A percentile compares a stretch with the other conserved stretches of the same genome.
phyloP scores from a whole-genome alignment of 2,797 vertebrate genomes.

The Scleropages formosus region DNA sequence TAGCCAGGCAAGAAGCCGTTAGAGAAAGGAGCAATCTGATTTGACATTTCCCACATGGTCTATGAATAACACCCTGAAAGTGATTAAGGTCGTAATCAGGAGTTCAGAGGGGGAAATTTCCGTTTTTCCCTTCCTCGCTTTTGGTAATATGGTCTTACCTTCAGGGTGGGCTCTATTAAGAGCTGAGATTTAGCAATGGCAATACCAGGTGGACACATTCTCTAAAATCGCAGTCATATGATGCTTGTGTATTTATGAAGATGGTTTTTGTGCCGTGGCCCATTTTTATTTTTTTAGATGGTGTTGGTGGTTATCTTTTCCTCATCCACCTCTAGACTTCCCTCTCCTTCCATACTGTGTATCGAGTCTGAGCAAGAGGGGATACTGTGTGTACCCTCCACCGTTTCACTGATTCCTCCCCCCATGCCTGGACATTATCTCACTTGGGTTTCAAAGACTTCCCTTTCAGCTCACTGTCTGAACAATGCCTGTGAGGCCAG shows the following conservation, averaged over 20 bases:
- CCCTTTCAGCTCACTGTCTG: constrained; percentile 72
- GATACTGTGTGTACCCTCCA: constrained; percentile 45
- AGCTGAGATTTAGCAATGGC: neutral
- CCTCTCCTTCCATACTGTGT: constrained; percentile 40
- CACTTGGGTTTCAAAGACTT: constrained; percentile 68
- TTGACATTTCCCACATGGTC: constrained; percentile 58
- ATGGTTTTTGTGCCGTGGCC: neutral
- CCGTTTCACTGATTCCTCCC: constrained; percentile 52
- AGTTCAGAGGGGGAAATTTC: constrained; percentile 37
- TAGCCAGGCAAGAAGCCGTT: constrained; percentile 58
- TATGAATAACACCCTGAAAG: constrained; percentile 55
- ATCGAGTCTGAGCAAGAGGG: constrained; percentile 44
- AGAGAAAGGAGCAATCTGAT: constrained; percentile 60
- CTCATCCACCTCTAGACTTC: constrained; percentile 31
- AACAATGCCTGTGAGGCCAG: constrained; percentile 63
- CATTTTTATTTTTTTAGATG: neutral
- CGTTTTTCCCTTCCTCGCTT: neutral
- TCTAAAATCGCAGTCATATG: neutral
- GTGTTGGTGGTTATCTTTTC: constrained; percentile 18
- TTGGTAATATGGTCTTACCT: constrained; percentile 32
- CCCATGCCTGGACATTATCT: constrained; percentile 59
- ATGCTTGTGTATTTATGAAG: neutral
- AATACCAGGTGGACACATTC: neutral
- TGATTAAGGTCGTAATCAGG: constrained; percentile 63
- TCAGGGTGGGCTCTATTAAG: constrained; percentile 53